Conservation (phyloP, 2,113 vertebrate genomes). For the Ranitomeya imitator region DNA sequence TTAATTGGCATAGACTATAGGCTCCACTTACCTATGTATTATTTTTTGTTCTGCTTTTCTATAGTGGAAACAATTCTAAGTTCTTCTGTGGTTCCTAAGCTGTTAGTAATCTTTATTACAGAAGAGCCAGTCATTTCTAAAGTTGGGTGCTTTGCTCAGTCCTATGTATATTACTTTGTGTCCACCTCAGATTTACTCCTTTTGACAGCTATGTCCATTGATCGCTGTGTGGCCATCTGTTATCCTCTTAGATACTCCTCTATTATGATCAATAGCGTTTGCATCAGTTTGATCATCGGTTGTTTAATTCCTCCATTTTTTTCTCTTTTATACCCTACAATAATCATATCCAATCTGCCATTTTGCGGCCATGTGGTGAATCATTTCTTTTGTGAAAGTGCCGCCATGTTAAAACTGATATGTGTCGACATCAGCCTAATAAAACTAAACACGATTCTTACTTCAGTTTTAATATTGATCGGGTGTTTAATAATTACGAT, state of each 20-base stretch:
- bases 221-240: constrained; percentile 64
- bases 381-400: constrained; percentile 55
- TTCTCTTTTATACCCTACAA: constrained; percentile 54
- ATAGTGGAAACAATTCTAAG: not conserved
- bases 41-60: constrained; percentile 36
- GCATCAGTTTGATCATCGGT: constrained; percentile 56
- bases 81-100: constrained; percentile 19
- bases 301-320: constrained; percentile 60
- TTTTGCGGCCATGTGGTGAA: constrained; percentile 39
- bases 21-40: constrained; percentile 46
- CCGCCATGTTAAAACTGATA: constrained; percentile 20
- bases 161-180: constrained; percentile 60
- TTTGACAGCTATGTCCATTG: constrained; percentile 64
- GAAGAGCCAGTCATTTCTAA: constrained; percentile 25
- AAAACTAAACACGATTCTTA: constrained; percentile 1
- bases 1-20: constrained; percentile 23
- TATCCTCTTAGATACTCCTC: constrained; percentile 60
- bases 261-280: constrained; percentile 60
- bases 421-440: constrained; percentile 36
- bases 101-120: constrained; percentile 9
- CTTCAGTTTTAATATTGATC: constrained; percentile 50
- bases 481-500: constrained; percentile 59
- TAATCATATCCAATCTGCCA: constrained; percentile 35
- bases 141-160: constrained; percentile 62
- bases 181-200: constrained; percentile 60